These are phyloP conservation scores for Sarcophaga variegata DNA, from an alignment of 2,888 invertebrate species.

Conservation along the genomic window DNA sequence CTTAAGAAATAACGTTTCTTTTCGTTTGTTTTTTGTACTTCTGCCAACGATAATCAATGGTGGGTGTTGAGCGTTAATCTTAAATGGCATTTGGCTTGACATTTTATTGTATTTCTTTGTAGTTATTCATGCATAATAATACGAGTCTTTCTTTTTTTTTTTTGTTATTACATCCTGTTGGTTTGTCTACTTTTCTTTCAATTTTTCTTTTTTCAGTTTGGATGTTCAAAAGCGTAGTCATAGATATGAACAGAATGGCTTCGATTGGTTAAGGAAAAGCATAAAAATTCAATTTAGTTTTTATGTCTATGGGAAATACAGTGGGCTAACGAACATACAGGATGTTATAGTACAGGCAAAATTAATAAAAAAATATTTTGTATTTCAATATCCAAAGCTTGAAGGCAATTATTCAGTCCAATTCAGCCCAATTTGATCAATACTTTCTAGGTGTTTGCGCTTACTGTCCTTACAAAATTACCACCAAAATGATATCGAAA, in stretches of 20 bases:
- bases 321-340: background rate
- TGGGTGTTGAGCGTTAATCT: conserved; percentile 45
- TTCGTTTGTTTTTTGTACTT: background rate
- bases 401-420: too few species aligned
- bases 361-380: too few species aligned
- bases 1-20: too few species aligned
- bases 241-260: conserved; percentile 14
- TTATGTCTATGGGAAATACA: background rate
- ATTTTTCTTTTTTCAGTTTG: background rate
- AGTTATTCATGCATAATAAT: conserved; percentile 8
- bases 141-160: background rate
- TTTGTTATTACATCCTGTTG: conserved; percentile 3
- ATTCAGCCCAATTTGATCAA: too few species aligned
- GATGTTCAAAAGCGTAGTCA: conserved; percentile 24
- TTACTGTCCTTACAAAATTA: too few species aligned
- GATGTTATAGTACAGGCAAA: background rate
- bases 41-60: background rate
- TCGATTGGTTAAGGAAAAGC: conserved; percentile 18
- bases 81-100: conserved; percentile 48
- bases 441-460: too few species aligned
- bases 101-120: conserved; percentile 36
- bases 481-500: too few species aligned
- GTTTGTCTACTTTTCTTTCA: background rate
- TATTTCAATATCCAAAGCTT: too few species aligned
- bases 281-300: conserved; percentile 55